phyloP scores from a whole-genome alignment of 2,888 invertebrate genomes.

The Lycaena phlaeas region DNA sequence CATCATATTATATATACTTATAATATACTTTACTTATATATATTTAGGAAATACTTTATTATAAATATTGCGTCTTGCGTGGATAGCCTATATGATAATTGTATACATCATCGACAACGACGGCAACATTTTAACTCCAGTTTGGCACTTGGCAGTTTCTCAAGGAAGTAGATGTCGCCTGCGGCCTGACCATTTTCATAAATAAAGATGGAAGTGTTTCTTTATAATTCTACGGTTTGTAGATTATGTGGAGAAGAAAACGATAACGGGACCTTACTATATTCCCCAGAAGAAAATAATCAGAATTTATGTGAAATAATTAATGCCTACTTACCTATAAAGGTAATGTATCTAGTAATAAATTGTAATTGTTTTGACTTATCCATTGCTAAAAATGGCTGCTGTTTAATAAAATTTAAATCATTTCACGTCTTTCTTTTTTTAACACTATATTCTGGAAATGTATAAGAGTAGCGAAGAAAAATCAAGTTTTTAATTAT shows the following conservation, averaged over 20 bases:
- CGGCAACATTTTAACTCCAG: no score
- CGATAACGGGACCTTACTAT: constrained; percentile 78
- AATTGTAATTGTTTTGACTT: constrained; percentile 65
- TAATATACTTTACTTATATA: no score
- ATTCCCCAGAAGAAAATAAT: constrained; percentile 70
- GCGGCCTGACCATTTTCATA: neutral
- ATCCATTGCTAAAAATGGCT: constrained; percentile 47
- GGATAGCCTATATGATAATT: no score
- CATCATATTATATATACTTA: no score
- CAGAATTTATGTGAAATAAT: constrained; percentile 76
- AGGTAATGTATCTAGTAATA: constrained; percentile 65
- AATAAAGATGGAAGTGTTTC: constrained; percentile 59
- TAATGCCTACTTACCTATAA: constrained; percentile 82
- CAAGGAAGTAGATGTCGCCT: constrained; percentile 57
- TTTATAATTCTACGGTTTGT: constrained; percentile 81
- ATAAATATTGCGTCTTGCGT: no score
- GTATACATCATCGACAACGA: no score
- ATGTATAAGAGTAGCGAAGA: neutral
- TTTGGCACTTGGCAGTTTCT: no score
- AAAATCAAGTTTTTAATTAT: neutral
- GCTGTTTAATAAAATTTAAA: constrained; percentile 25
- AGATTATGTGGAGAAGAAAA: constrained; percentile 84
- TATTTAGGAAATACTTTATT: no score
- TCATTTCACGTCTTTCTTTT: constrained; percentile 35
- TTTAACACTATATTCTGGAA: neutral